Percentiles rank a stretch among this genome's conserved stretches.
phyloP scores from a whole-genome alignment of 2,888 invertebrate genomes.

The Hypselothyrea guttata region DNA sequence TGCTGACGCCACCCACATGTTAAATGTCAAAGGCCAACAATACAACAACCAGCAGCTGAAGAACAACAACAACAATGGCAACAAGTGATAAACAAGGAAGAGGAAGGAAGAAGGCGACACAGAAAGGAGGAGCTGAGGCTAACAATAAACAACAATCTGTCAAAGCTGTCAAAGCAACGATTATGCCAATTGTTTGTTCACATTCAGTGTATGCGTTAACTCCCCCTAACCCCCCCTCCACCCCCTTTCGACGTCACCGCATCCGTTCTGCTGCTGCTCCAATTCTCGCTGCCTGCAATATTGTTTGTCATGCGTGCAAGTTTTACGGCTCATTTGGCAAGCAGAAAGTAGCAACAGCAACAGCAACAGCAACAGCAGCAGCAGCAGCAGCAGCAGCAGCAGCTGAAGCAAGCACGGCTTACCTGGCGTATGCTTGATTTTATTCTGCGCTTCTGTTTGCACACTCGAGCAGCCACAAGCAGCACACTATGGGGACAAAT shows the following conservation, averaged over 20 bases:
- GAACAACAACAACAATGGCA: neutral
- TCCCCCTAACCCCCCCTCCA: neutral
- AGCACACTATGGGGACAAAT: too few species aligned
- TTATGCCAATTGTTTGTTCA: constrained; percentile 61
- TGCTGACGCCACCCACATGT: too few species aligned
- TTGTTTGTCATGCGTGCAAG: constrained; percentile 18
- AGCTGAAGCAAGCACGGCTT: neutral
- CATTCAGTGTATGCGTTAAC: neutral
- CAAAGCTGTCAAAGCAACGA: constrained; percentile 61
- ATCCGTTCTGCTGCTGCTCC: neutral
- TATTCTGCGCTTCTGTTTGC: constrained; percentile 14
- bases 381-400: neutral
- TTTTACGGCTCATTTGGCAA: constrained; percentile 52
- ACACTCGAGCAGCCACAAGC: constrained; percentile 27
- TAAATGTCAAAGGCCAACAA: too few species aligned
- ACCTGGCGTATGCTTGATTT: constrained; percentile 53
- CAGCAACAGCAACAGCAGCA: constrained; percentile 1
- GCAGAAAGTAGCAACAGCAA: too few species aligned
- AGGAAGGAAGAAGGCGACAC: constrained; percentile 12
- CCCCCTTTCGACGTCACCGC: neutral
- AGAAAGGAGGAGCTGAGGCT: constrained; percentile 13
- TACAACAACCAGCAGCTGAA: neutral
- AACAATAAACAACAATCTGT: constrained; percentile 58
- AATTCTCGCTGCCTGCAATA: constrained; percentile 3
- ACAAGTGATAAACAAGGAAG: neutral